Conservation (phyloP, 2,113 vertebrate genomes). For the Gobius niger region DNA sequence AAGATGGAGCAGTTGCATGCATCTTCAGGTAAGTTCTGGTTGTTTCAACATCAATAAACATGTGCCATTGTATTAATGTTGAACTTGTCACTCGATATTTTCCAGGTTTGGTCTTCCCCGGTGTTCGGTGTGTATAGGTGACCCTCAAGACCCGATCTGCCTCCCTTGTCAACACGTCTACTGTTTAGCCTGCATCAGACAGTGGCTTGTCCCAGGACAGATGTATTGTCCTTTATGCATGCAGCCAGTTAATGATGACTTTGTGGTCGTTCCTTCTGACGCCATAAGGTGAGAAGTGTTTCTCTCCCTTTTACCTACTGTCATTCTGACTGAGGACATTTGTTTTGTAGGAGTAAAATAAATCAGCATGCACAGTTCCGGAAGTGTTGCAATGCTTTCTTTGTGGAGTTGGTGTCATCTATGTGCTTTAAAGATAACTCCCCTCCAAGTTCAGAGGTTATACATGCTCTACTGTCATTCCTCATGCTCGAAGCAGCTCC, state of each 20-base stretch:
- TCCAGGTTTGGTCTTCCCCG: constrained; percentile 73
- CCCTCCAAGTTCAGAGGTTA: constrained; percentile 80
- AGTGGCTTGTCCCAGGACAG: constrained; percentile 76
- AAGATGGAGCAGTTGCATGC: constrained; percentile 73
- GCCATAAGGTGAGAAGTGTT: constrained; percentile 73
- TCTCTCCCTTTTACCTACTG: not conserved
- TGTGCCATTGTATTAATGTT: not conserved
- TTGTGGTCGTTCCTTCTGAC: constrained; percentile 64
- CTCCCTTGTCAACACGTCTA: constrained; percentile 85
- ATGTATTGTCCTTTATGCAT: constrained; percentile 83
- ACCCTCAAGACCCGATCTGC: constrained; percentile 79
- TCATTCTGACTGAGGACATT: not conserved
- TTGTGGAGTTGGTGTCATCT: constrained; percentile 88
- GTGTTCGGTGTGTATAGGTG: constrained; percentile 81
- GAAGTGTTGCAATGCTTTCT: constrained; percentile 88
- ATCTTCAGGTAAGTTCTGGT: constrained; percentile 76
- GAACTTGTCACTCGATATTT: not conserved
- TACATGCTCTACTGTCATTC: constrained; percentile 79
- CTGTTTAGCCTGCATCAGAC: constrained; percentile 80
- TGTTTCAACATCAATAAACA: not conserved
- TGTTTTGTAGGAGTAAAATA: constrained; percentile 58
- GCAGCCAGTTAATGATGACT: constrained; percentile 53
- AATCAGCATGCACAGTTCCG: constrained; percentile 78
- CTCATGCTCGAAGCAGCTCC: constrained; percentile 77
- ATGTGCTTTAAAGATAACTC: constrained; percentile 91